Evolutionary conservation across 92 coral and sea anemone genomes (phyloP).

Genomic region (Zoanthus solanderi): DNA sequence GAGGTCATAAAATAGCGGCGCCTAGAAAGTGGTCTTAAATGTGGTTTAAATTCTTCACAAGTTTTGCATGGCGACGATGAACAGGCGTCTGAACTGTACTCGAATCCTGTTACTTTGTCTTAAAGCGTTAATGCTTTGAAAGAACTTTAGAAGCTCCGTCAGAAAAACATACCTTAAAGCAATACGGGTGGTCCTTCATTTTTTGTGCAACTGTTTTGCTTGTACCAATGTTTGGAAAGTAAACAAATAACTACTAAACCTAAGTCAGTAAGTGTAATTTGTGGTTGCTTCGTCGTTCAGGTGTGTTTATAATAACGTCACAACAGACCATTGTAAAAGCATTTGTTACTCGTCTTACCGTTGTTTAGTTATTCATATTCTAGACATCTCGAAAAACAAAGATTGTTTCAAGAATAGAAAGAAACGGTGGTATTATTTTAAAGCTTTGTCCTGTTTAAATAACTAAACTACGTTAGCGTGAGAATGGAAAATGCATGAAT

Average conservation of each 20-base stretch:
- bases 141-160: not conserved
- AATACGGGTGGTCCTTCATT: constrained; percentile 23
- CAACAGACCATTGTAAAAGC: constrained; percentile 36
- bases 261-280: constrained; percentile 9
- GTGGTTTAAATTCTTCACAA: constrained; percentile 43
- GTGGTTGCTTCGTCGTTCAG: not conserved
- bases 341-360: constrained; percentile 18
- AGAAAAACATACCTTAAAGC: not conserved
- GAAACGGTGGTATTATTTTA: not conserved
- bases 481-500: too few species aligned
- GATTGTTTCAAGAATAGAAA: not conserved
- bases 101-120: not conserved
- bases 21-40: not conserved
- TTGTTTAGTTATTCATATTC: constrained; percentile 14
- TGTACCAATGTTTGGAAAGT: constrained; percentile 18
- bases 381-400: constrained; percentile 39
- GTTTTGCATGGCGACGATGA: not conserved
- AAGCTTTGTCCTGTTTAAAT: not conserved
- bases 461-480: too few species aligned
- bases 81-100: constrained; percentile 1
- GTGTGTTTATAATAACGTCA: constrained; percentile 17
- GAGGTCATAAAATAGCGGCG: constrained; percentile 23
- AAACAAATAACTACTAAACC: constrained; percentile 21
- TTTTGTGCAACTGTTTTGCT: not conserved
- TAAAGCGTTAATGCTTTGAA: not conserved